phyloP scores from a whole-genome alignment of 1,140 invertebrate species.

The Drosophila subobscura region DNA sequence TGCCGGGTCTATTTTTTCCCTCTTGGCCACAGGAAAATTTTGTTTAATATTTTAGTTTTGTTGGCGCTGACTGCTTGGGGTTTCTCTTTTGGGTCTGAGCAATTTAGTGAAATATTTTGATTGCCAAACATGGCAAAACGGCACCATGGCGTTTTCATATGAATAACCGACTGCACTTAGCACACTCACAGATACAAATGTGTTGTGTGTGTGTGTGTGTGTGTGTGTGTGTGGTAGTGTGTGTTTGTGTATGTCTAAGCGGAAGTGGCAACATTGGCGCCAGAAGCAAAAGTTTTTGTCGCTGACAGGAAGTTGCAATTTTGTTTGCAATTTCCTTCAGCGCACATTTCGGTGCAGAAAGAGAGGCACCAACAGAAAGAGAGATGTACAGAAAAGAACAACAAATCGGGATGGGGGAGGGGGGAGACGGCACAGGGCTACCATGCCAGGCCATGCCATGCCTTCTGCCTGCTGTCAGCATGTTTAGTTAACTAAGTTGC shows the following conservation, averaged over 20 bases:
- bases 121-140: conserved; percentile 69
- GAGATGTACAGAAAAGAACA: too few relatives aligned
- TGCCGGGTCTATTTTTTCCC: too few relatives aligned
- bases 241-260: conserved; percentile 55
- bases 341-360: conserved; percentile 60
- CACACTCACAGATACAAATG: conserved; percentile 5
- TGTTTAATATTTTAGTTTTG: conserved; percentile 78
- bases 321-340: conserved; percentile 82
- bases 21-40: conserved; percentile 40
- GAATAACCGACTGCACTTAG: conserved; percentile 79
- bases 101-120: conserved; percentile 82
- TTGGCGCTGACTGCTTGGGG: conserved; percentile 14
- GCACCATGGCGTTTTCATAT: conserved; percentile 68
- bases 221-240: conserved; percentile 3
- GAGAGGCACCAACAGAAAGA: background rate
- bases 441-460: conserved; percentile 31
- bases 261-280: conserved; percentile 80
- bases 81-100: conserved; percentile 50
- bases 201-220: background rate
- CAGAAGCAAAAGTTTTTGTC: conserved; percentile 81
- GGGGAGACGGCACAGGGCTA: conserved; percentile 13
- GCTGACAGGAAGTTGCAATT: conserved; percentile 82
- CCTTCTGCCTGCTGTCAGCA: conserved; percentile 60
- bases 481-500: conserved; percentile 82
- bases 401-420: background rate